Evolutionary conservation across 2,888 invertebrate genomes (phyloP).

Genomic region (Micropterix aruncella): DNA sequence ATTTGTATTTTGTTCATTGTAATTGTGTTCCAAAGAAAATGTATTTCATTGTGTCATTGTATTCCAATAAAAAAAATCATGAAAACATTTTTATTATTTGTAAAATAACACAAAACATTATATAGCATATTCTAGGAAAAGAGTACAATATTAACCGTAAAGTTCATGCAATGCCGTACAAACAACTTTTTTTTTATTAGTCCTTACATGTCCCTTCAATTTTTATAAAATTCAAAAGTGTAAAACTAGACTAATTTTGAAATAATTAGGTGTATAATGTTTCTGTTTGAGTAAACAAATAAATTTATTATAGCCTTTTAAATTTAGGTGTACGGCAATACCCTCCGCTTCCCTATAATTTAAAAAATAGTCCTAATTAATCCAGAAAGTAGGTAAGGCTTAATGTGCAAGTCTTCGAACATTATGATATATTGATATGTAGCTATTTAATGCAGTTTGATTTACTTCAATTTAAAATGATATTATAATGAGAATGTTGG

Average conservation of each 20-base stretch:
- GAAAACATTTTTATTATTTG: not conserved
- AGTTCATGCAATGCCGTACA: conserved; percentile 1
- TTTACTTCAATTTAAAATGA: no score
- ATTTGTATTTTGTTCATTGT: not conserved
- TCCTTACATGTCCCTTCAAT: conserved; percentile 1
- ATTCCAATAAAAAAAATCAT: not conserved
- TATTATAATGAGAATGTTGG: no score
- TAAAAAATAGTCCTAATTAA: no score
- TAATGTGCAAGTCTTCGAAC: no score
- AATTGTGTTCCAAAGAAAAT: not conserved
- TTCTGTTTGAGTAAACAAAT: not conserved
- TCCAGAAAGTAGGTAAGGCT: no score
- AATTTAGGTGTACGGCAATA: not conserved
- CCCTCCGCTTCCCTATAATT: no score
- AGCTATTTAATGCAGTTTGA: no score
- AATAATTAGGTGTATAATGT: not conserved
- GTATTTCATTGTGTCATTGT: not conserved
- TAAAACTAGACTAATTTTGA: not conserved
- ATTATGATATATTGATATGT: no score
- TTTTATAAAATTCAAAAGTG: not conserved
- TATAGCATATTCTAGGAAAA: not conserved
- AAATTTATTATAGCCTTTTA: not conserved
- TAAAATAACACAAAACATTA: conserved; percentile 1
- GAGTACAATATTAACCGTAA: no score
- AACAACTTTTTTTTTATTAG: not conserved